Base-by-base conservation (phyloP, 2,797 vertebrate genomes). In the Eutrigla gurnardus region DNA sequence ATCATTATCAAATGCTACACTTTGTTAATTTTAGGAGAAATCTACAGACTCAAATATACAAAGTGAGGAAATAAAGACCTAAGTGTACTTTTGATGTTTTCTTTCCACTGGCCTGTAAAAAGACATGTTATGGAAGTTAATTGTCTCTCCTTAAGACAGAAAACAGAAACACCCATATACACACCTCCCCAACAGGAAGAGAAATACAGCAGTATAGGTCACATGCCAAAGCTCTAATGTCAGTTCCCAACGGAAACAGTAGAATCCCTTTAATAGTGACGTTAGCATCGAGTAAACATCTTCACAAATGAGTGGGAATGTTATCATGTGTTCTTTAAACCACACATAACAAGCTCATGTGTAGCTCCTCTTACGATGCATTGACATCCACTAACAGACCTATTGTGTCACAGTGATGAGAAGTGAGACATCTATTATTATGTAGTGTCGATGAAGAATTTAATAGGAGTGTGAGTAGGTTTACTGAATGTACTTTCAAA, bases 351-450 rank as follows among this genome's bases (percentile, higher is more conserved):
- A 55, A 15, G 42, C 15, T 40, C 40, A 36, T 0, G 57, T n/a
- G 43, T 6, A 47, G 25, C 12, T 36, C 17, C 57, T 52, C 32
- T 43, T 7, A 45, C 37, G 3, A 39, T 1, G n/a, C 37, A 3
- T 1, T 4, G 8, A 52, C 42, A 9, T 36, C 12, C 43, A 12
- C 50, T 45, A 18, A 32, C 3, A 70, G 33, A 37, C 62, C 39
- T 18, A 18, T 17, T 70, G 57, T 64, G 75, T 68, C 57, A 18
- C 66, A 50, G 4, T 3, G 32, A 6, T 8, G 18, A 59, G 57
- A 70, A 33, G 25, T 4, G 47, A 43, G 6, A 6, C 15, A 77
- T 91, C 53, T 11, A 80, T 89, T 75, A 86, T 91, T 88, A 18
- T n/a, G 68, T 7, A 39, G 59, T 72, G 76, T 80, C 42, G 5